Conservation (phyloP, 2,888 invertebrate genomes). For the Drosophila neutralis region DNA sequence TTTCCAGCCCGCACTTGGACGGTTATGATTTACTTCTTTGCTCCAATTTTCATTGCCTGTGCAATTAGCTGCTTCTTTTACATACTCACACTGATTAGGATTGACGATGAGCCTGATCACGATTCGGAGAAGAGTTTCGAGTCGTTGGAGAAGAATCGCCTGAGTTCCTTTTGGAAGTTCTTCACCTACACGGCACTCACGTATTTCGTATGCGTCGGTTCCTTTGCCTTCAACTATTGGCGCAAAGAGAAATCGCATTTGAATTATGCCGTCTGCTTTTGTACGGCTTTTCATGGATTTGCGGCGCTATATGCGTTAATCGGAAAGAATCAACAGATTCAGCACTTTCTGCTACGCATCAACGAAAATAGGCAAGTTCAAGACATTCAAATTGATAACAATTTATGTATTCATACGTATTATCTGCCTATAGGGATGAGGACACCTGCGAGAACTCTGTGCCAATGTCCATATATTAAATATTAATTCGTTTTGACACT, state of each 20-base stretch:
- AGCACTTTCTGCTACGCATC: constrained; percentile 75
- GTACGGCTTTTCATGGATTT: constrained; percentile 76
- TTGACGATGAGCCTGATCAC: constrained; percentile 64
- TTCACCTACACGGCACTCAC: constrained; percentile 71
- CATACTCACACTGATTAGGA: constrained; percentile 70
- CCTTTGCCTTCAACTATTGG: constrained; percentile 78
- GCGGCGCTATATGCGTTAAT: constrained; percentile 75
- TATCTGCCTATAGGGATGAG: constrained; percentile 56
- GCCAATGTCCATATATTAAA: constrained; percentile 65
- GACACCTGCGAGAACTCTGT: constrained; percentile 76
- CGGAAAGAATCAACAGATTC: constrained; percentile 78
- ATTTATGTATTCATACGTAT: neutral
- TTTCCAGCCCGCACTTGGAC: constrained; percentile 80
- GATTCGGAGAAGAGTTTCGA: constrained; percentile 66
- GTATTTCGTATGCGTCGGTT: constrained; percentile 70
- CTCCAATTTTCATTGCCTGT: constrained; percentile 79
- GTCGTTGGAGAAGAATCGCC: constrained; percentile 73
- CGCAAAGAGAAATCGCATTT: constrained; percentile 72
- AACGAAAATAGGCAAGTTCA: constrained; percentile 71
- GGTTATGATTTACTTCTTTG: constrained; percentile 82
- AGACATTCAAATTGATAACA: neutral
- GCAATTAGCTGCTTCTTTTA: constrained; percentile 74
- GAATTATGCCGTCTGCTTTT: constrained; percentile 79
- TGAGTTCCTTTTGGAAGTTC: constrained; percentile 79
- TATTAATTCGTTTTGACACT: neutral